Evolutionary conservation across 2,888 invertebrate species (phyloP).

Genomic region (Eueremaeus valkanovi): DNA sequence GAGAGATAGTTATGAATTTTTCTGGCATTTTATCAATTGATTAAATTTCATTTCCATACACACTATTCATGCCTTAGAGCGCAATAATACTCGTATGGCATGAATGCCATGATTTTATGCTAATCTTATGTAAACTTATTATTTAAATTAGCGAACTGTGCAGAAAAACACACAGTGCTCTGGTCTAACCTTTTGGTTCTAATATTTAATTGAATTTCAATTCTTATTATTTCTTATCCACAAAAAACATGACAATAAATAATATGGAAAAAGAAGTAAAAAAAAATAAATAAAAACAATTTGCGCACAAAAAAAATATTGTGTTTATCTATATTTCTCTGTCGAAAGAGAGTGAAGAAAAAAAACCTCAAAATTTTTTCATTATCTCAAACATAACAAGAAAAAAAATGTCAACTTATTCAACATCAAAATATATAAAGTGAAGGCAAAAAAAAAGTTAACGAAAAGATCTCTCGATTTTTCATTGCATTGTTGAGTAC

Average conservation of each 20-base stretch:
- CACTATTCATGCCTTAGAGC: background rate
- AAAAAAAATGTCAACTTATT: background rate
- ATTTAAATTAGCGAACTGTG: background rate
- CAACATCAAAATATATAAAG: background rate
- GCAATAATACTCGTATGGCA: background rate
- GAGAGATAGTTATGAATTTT: background rate
- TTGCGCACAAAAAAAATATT: no score
- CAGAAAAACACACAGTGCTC: background rate
- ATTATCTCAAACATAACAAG: background rate
- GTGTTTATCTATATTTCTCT: no score
- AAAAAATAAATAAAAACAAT: no score
- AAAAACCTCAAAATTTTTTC: background rate
- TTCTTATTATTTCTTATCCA: no score
- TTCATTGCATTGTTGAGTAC: background rate
- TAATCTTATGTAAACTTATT: background rate
- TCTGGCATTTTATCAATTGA: background rate
- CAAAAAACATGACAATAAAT: no score
- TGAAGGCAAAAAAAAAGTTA: no score
- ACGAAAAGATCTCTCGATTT: background rate
- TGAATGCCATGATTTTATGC: background rate
- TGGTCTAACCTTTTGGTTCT: background rate
- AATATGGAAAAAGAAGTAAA: no score
- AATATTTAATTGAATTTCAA: background rate
- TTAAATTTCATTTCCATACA: background rate
- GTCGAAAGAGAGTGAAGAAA: background rate